Base-by-base conservation (phyloP, 1,140 invertebrate genomes). In the Ridgeia piscesae region DNA sequence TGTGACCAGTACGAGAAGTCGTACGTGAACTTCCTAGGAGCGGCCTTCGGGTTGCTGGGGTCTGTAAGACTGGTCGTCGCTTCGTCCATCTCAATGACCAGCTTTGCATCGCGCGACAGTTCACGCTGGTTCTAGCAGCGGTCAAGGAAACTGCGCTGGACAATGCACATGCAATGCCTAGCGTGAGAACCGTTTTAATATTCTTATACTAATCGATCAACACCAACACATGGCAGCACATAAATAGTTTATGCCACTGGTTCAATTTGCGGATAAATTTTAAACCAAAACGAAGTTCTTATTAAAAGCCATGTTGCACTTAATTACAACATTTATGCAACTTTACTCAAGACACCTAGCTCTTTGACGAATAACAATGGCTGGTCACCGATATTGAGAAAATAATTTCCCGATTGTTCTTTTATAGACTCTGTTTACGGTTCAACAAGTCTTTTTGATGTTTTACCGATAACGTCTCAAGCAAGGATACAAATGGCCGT, bases 1-100 rank as follows among this genome's bases (percentile, higher is more conserved):
- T 96, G 96, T 35, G 96, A 97, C 96, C 97, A 97, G 93, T 96
- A 97, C 91, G 96, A 96, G 93, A 96, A 94, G 94, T 97, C 97
- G 94, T 96, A 97, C 14, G 96, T 95, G 94, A 97, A 97, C 89
- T 94, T 94, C 93, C 96, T 96, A 6, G 94, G 94, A 89, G 93
- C 94, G 0, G 94, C 92, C 91, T 96, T 94, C 35, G 95, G 94
- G 33, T 96, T 96, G 93, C 96, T 95, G 88, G 94, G 95, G 89
- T 93, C 58, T 89, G 97, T 94, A 31, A 94, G 93, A n/a, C 95
- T 96, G 0, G 95, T 94, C 11, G 95, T 94, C 0, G 95, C 95
- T 92, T 96, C 94, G 33, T 91, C 48, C 96, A 97, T 97, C 33
- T 95, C 94, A 33, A 96, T 94, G 34, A 97, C 95, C 77, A 94